Base-by-base conservation (phyloP, 2,797 vertebrate species). In the Oreortyx pictus region DNA sequence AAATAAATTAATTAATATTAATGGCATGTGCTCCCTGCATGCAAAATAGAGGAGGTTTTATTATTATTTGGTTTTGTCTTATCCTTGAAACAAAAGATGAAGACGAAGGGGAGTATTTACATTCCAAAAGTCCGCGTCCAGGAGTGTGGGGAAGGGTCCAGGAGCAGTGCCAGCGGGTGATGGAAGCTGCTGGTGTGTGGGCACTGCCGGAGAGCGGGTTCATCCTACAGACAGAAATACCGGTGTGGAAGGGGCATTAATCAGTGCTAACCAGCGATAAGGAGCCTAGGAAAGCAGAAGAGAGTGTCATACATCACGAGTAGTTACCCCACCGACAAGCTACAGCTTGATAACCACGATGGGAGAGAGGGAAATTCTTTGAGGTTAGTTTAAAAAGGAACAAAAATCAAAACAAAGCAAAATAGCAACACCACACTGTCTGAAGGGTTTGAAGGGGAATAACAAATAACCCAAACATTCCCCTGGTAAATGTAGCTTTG, bases 1-100 rank as follows among this genome's bases (percentile, higher is more conserved):
- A 89, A 96, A 94, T 95, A 62, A 96, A 96, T 96, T 78, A 96
- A 96, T 97, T 96, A 97, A 96, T 97, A 98, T 96, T 96, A 96
- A 97, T 96, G 88, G 78, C 88, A 91, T 97, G 93, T 90, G 93
- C 85, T 97, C 96, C 86, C 91, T 96, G 64, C 93, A 88, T 74
- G 73, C 88, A 90, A 84, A 95, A 89, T 78, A 93, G 89, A 95
- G 90, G 80, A 83, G 68, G 61, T 84, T 90, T 92, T 96, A 59
- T 94, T 82, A 88, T 93, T 95, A 83, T 89, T 96, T 90, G 86
- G 76, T 35, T 94, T 95, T 89, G 73, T 59, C 93, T 94, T 84
- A 89, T 90, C 75, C 66, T 85, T 92, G 92, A 94, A 87, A 95
- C 86, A 95, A 94, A 94, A 23, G 49, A 74, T 50, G 56, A 95